Base-by-base conservation (phyloP, 2,113 vertebrate genomes). In the Pipa parva region DNA sequence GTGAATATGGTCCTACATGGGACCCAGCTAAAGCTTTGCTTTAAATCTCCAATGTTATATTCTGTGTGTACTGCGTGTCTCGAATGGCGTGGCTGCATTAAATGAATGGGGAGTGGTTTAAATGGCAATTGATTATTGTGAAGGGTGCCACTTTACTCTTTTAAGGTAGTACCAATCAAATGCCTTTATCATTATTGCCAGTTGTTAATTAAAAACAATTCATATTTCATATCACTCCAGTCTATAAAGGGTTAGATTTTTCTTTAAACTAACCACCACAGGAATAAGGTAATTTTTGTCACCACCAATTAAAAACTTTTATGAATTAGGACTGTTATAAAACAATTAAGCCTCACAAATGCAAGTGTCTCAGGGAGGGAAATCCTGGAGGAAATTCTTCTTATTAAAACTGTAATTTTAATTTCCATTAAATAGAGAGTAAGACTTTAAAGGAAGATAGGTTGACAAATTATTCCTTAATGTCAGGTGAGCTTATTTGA, bases 351-450 rank as follows among this genome's bases (percentile, higher is more conserved):
- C 81, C 82, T 83, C 83, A 83, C 79, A 86, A 88, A 88, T 81
- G 78, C 76, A 84, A 79, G 76, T 81, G 84, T 88, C 88, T 88
- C 87, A 77, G 81, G 85, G 81, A 89, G 75, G 74, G 77, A 87
- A 87, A 84, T 84, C 88, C 89, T 88, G 29, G 83, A 90, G 88
- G 85, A 90, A 87, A 88, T 87, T 86, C 85, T 88, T 85, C 85
- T 90, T 90, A 90, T 90, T 90, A 90, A 90, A 89, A 90, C 78
- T 85, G 85, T 84, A 90, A 90, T 90, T 89, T 88, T 88, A 86
- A 84, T 88, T 89, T 90, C 88, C 87, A 89, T 90, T 89, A 90
- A 88, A 88, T 84, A 79, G 79, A 85, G 85, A 89, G 67, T 85
- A 89, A 89, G 85, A 88, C 83, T 70, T 70, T 54, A 88, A 88